Base-by-base conservation (phyloP, 2,113 vertebrate genomes). In the Pomatostomus ruficeps region DNA sequence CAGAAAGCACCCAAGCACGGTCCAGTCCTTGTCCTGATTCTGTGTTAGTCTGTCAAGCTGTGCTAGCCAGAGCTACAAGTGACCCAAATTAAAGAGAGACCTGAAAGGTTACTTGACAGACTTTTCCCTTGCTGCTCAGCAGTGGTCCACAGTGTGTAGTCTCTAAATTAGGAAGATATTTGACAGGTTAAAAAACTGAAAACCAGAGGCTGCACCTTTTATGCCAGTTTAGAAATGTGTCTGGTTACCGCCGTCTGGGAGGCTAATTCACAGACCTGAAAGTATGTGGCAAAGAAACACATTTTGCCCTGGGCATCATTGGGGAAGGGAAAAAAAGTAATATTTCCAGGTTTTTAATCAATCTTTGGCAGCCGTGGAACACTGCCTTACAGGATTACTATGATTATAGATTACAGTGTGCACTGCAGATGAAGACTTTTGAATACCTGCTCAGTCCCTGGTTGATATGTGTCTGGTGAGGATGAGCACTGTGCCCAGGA, bases 281-380 rank as follows among this genome's bases (percentile, higher is more conserved):
- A 94, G 68, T 42, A 88, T 94, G 93, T 97, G 95, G 75, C 95
- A 90, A 67, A 93, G 82, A 81, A 90, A 65, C 61, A 49, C 16
- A 72, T 92, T 95, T 94, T 84, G 88, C 94, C 94, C 90, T 66
- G 45, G 90, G 94, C 82, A 57, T 68, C 28, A 88, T 90, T 28
- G 81, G 68, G 55, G 74, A 72, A 92, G 79, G 62, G 36, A 20
- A 46, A 73, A 94, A 67, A 90, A 68, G 91, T 80, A 81, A 38
- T 84, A 95, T 96, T 96, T 96, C 96, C 94, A 97, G 95, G 93
- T 94, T 97, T 84, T 91, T 21, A 95, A 94, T 94, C 10, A 36
- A 81, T 59, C 68, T 84, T 86, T 96, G 95, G 95, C 96, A 96
- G 82, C 23, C 18, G 29, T 10, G 11, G 55, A 80, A 43, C 48